Base-by-base conservation (phyloP, 2,113 vertebrate species). In the Bagarius yarrelli region DNA sequence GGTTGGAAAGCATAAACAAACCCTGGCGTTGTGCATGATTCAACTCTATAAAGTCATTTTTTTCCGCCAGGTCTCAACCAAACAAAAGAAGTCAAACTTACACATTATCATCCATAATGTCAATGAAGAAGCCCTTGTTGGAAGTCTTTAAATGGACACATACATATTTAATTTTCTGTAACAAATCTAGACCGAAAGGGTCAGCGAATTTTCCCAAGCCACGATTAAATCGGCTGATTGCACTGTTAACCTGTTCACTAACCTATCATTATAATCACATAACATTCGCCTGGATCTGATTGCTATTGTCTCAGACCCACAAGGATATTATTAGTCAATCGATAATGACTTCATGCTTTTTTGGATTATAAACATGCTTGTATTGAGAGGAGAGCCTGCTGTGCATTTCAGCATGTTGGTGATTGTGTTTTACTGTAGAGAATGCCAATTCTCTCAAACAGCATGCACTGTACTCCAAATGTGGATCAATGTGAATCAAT, bases 241-340 rank as follows among this genome's bases (percentile, higher is more conserved):
- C 74, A 78, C 86, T 47, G 79, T 87, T 90, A 86, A 87, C 86
- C 88, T 87, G 78, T 86, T 73, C 87, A 80, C 83, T 87, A 90
- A 89, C 87, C 88, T 86, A 83, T 89, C 86, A 91, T 91, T 91
- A 90, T 88, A 87, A 91, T 85, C 85, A 85, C 70, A 82, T 87
- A 88, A 85, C 88, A 85, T 88, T 91, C 87, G 83, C 90, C 89
- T 90, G 83, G 86, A 83, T 85, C 73, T 89, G 88, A 89, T 90
- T 90, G 87, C 85, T 85, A 85, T 90, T 88, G 90, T 92, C 50
- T 25, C 11, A 71, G 50, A 50, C 64, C 44, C 56, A 34, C 70
- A 64, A 55, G 25, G 16, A 78, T 76, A 74, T 75, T 36, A 75
- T 83, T 78, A 81, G 67, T 83, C 61, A 69, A 21, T 82, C 77